Conservation (phyloP, 2,888 invertebrate genomes). For the Leptopilina drosophilae region DNA sequence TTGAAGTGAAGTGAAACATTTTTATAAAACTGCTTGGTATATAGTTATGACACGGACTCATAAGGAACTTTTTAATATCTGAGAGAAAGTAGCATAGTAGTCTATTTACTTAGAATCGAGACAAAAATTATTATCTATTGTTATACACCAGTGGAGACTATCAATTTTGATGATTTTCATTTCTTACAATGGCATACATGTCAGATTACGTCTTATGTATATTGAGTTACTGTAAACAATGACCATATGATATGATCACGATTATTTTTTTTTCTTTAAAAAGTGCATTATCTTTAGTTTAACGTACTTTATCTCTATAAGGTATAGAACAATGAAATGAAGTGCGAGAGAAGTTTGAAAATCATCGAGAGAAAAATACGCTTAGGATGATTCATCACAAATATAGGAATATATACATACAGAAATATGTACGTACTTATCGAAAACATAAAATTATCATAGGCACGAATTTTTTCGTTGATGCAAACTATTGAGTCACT, state of each 20-base stretch:
- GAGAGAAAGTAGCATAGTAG: no score
- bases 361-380: background rate
- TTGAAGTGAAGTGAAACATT: no score
- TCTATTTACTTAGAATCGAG: background rate
- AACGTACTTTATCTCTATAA: background rate
- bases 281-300: conserved; percentile 6
- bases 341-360: background rate
- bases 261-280: conserved; percentile 8
- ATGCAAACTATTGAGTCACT: no score
- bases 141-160: background rate
- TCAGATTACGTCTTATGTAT: background rate
- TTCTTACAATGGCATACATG: background rate
- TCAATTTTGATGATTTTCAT: conserved; percentile 11
- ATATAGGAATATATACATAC: background rate
- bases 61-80: no score
- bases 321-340: conserved; percentile 21
- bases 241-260: conserved; percentile 6
- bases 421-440: background rate
- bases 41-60: no score
- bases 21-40: no score
- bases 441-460: background rate
- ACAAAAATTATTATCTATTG: background rate
- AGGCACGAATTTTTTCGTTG: background rate
- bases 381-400: background rate
- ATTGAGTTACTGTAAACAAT: conserved; percentile 17